A percentile compares a stretch with the other conserved stretches of the same genome.
phyloP scores from a whole-genome alignment of 1,140 invertebrate genomes.

The Paralvinella palmiformis region DNA sequence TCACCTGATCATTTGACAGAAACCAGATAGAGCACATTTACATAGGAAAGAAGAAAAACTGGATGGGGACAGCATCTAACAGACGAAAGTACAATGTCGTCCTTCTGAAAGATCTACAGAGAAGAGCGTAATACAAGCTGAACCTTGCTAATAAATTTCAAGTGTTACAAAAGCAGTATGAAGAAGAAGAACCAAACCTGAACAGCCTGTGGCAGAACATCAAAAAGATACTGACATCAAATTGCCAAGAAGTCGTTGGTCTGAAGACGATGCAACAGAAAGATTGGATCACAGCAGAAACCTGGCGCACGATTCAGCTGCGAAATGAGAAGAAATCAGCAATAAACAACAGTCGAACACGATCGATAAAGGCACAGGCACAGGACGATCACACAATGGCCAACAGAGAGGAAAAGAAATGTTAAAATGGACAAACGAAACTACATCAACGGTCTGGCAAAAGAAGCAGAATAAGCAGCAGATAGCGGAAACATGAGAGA shows the following conservation, averaged over 20 bases:
- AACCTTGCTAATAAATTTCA: too few species aligned
- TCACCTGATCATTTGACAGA: too few species aligned
- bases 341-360: constrained; percentile 5
- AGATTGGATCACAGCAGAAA: constrained; percentile 1
- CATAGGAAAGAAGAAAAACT: not conserved
- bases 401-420: too few species aligned
- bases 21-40: not conserved
- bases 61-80: not conserved
- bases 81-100: not conserved
- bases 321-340: constrained; percentile 2
- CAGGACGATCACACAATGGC: not conserved
- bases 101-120: not conserved
- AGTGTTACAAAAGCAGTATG: too few species aligned
- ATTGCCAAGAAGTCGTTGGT: not conserved
- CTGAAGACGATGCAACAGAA: not conserved
- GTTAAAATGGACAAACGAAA: too few species aligned
- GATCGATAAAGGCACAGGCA: not conserved
- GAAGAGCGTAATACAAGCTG: constrained; percentile 6
- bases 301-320: not conserved
- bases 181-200: not conserved
- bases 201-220: not conserved
- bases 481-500: too few species aligned
- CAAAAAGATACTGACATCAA: not conserved
- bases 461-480: too few species aligned
- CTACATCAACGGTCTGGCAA: too few species aligned